These are phyloP conservation scores for Hydrozoanthus tunicans DNA, from an alignment of 64 coral and sea anemone genomes.

Conservation along the genomic window DNA sequence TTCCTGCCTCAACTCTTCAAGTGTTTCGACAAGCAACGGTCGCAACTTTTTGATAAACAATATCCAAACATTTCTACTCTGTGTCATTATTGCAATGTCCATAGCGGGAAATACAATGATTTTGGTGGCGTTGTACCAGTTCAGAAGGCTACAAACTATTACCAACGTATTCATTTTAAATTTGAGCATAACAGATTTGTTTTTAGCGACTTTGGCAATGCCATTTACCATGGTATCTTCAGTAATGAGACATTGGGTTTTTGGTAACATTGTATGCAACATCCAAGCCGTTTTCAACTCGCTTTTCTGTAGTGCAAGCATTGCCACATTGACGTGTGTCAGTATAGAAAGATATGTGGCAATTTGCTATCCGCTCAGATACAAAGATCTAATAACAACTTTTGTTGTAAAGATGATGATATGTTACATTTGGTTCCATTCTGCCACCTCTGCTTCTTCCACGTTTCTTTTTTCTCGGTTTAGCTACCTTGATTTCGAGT, in stretches of 20 bases:
- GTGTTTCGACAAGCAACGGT: neutral
- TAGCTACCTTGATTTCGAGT: slow-evolving; percentile 68
- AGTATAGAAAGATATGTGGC: slow-evolving; percentile 82
- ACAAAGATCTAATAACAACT: slow-evolving; percentile 62
- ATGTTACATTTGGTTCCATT: slow-evolving; percentile 63
- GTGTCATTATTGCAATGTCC: slow-evolving; percentile 57
- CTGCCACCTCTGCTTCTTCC: slow-evolving; percentile 3
- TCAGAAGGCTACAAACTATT: slow-evolving; percentile 64
- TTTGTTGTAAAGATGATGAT: slow-evolving; percentile 52
- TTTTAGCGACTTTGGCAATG: slow-evolving; percentile 68
- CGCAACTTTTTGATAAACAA: neutral
- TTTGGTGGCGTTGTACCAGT: slow-evolving; percentile 63
- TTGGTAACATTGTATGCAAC: slow-evolving; percentile 69
- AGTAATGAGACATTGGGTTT: slow-evolving; percentile 64
- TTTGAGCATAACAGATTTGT: slow-evolving; percentile 76
- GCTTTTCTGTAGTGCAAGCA: slow-evolving; percentile 70
- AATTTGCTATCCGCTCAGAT: slow-evolving; percentile 72
- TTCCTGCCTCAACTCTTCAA: slow-evolving; percentile 4
- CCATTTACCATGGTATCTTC: slow-evolving; percentile 79
- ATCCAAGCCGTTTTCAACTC: slow-evolving; percentile 66
- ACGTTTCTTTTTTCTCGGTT: slow-evolving; percentile 69
- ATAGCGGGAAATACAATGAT: slow-evolving; percentile 69
- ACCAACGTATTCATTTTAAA: slow-evolving; percentile 88
- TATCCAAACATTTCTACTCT: slow-evolving; percentile 52
- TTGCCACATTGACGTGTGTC: slow-evolving; percentile 76